Percentiles rank a stretch among this genome's conserved stretches.
Conservation (phyloP, 2,888 invertebrate species). For the Seira sanloemensis region DNA sequence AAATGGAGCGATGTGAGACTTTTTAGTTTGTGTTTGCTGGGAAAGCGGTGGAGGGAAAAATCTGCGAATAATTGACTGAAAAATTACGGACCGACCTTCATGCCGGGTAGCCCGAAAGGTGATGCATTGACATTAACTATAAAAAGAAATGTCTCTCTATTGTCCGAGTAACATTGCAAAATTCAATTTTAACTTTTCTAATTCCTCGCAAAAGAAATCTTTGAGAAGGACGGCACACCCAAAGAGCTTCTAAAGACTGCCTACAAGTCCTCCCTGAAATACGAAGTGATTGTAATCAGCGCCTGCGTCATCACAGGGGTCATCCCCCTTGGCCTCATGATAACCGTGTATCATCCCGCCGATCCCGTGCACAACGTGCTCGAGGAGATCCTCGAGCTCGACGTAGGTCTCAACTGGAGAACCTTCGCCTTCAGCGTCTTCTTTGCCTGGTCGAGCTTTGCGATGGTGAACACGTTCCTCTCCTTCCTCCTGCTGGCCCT, state of each 20-base stretch:
- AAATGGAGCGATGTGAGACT: too few relatives aligned
- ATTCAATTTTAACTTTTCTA: background rate
- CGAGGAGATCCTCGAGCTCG: background rate
- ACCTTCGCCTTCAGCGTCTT: background rate
- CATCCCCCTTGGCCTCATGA: background rate
- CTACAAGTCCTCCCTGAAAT: background rate
- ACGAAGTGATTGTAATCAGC: background rate
- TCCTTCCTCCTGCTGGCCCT: background rate
- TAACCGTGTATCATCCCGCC: slow-evolving; percentile 5
- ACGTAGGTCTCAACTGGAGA: background rate
- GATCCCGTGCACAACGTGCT: slow-evolving; percentile 3
- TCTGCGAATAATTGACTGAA: too few relatives aligned
- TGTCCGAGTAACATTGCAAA: too few relatives aligned
- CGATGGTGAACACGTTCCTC: slow-evolving; percentile 18
- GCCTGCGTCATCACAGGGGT: background rate
- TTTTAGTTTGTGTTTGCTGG: too few relatives aligned
- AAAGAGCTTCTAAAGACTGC: background rate
- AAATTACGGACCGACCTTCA: too few relatives aligned
- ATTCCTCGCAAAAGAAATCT: background rate
- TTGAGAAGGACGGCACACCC: background rate
- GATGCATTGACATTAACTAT: too few relatives aligned
- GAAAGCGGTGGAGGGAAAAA: too few relatives aligned
- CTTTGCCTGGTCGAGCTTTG: slow-evolving; percentile 7
- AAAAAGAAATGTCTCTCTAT: too few relatives aligned
- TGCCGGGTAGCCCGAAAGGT: too few relatives aligned